phyloP scores from a whole-genome alignment of 2,797 vertebrate species.

The Carduelis carduelis region DNA sequence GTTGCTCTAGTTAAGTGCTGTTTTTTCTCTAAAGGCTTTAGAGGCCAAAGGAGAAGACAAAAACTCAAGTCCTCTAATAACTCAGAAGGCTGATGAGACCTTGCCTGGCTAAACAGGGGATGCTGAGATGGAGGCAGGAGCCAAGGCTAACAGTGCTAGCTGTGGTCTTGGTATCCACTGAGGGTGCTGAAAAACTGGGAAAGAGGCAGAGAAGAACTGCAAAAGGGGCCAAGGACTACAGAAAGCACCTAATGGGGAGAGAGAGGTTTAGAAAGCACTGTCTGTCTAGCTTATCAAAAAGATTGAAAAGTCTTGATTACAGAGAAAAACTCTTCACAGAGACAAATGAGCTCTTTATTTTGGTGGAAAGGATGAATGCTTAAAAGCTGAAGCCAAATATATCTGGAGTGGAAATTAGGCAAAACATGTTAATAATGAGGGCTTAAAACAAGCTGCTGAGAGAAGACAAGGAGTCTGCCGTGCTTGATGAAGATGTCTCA shows the following conservation, averaged over 20 bases:
- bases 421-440: neutral
- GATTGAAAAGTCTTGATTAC: conserved; percentile 32
- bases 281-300: conserved; percentile 4
- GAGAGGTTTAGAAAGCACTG: neutral
- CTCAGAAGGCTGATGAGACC: neutral
- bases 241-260: neutral
- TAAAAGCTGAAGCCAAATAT: conserved; percentile 28
- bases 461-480: neutral
- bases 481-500: neutral
- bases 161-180: neutral
- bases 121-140: neutral
- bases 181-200: neutral
- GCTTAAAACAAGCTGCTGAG: conserved; percentile 13
- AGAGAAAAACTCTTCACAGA: neutral
- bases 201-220: neutral
- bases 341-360: conserved; percentile 22
- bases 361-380: neutral
- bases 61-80: neutral
- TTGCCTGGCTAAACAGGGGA: neutral
- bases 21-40: neutral
- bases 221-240: neutral
- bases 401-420: neutral
- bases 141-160: rapidly evolving
- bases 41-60: neutral
- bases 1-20: neutral